Conservation (phyloP, 2,113 vertebrate genomes). For the Vireo altiloquus region DNA sequence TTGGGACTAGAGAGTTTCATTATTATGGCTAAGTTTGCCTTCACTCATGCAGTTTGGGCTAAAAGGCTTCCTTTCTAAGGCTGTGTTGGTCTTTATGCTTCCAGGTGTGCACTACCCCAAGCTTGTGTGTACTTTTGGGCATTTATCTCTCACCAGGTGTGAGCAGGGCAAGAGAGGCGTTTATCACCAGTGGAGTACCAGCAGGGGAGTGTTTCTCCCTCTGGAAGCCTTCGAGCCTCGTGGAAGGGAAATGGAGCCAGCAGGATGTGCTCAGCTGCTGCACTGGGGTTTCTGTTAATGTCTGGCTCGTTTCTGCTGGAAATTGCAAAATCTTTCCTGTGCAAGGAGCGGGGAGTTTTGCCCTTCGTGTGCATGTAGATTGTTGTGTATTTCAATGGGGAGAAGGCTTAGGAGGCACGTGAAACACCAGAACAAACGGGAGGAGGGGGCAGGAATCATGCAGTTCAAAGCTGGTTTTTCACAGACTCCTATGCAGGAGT, state of each 20-base stretch:
- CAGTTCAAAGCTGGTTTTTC: neutral
- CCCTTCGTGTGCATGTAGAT: neutral
- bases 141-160: neutral
- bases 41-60: neutral
- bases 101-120: neutral
- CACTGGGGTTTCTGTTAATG: neutral
- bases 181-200: neutral
- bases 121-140: neutral
- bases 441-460: neutral
- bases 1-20: neutral
- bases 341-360: neutral
- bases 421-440: neutral
- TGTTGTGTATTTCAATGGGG: neutral
- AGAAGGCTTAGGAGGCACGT: neutral
- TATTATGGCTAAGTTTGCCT: neutral
- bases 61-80: neutral
- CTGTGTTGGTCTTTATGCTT: neutral
- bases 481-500: neutral
- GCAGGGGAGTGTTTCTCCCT: neutral
- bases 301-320: neutral
- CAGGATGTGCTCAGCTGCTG: neutral
- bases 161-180: neutral
- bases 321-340: constrained; percentile 18
- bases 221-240: neutral
- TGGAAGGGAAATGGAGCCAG: neutral